Evolutionary conservation across 2,113 vertebrate species (phyloP).

Genomic region (Passer domesticus): DNA sequence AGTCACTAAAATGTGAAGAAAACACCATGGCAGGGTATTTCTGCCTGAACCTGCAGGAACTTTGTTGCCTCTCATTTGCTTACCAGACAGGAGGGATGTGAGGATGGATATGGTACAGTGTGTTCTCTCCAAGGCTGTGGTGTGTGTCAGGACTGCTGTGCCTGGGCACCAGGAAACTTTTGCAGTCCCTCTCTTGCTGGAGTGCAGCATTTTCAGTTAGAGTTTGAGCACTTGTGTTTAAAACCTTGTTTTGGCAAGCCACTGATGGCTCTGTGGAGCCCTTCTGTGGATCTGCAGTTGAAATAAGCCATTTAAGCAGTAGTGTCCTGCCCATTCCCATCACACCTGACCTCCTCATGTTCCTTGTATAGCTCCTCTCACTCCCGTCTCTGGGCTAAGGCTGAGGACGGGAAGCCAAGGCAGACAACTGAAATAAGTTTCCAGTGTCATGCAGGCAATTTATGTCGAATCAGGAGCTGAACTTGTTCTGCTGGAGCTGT

Average conservation of each 20-base stretch:
- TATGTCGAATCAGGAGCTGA: not conserved
- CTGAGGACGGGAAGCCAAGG: not conserved
- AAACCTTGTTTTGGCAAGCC: not conserved
- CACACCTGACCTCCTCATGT: not conserved
- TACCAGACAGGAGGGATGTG: not conserved
- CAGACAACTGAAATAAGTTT: not conserved
- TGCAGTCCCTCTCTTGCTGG: not conserved
- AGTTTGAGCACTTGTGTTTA: not conserved
- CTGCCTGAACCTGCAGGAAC: not conserved
- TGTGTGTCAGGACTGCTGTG: not conserved
- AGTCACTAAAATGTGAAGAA: not conserved
- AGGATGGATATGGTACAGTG: not conserved
- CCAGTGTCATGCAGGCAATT: not conserved
- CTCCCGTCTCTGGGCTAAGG: accelerated
- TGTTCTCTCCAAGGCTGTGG: not conserved
- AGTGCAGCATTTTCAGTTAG: not conserved
- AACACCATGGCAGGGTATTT: not conserved
- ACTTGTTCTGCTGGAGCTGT: not conserved
- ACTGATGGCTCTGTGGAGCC: not conserved
- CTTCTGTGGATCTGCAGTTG: not conserved
- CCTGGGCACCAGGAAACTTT: not conserved
- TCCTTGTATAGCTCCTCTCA: not conserved
- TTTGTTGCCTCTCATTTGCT: not conserved
- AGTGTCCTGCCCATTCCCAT: not conserved
- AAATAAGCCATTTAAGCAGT: not conserved